These are phyloP conservation scores for Atta cephalotes DNA, from an alignment of 1,140 invertebrate species.

Conservation along the genomic window DNA sequence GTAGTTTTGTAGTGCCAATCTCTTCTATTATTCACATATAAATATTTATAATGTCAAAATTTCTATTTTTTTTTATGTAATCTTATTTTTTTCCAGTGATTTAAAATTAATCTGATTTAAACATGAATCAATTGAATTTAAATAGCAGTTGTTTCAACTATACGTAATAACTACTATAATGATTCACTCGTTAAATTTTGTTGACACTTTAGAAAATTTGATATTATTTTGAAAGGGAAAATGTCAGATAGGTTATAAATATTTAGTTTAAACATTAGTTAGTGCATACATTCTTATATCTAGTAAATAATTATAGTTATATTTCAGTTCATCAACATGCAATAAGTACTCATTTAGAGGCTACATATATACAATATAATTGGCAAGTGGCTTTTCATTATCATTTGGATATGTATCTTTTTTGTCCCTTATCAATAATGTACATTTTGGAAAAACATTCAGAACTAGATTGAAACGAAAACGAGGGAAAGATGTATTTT, in stretches of 20 bases:
- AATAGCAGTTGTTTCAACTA: background rate
- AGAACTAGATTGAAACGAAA: background rate
- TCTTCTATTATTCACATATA: slow-evolving; percentile 10
- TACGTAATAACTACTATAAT: background rate
- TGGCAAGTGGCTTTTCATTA: slow-evolving; percentile 72
- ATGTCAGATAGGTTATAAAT: background rate
- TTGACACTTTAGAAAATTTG: background rate
- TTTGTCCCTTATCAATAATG: background rate
- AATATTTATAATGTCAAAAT: background rate
- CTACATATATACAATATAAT: background rate
- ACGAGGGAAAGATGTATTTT: background rate
- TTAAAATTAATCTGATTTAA: slow-evolving; percentile 23
- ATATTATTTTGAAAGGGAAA: background rate
- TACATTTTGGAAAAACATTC: background rate
- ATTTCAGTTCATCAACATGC: background rate
- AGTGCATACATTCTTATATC: background rate
- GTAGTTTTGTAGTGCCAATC: slow-evolving; percentile 43
- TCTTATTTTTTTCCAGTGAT: background rate
- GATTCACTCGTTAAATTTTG: background rate
- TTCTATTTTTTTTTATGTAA: background rate
- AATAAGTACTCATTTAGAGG: background rate
- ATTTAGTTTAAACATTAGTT: background rate
- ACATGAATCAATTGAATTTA: background rate
- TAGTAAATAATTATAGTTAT: background rate
- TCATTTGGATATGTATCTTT: slow-evolving; percentile 30